A percentile compares a stretch with the other conserved stretches of the same genome.
phyloP scores from a whole-genome alignment of 2,797 vertebrate species.

The Oreonectes daqikongensis region DNA sequence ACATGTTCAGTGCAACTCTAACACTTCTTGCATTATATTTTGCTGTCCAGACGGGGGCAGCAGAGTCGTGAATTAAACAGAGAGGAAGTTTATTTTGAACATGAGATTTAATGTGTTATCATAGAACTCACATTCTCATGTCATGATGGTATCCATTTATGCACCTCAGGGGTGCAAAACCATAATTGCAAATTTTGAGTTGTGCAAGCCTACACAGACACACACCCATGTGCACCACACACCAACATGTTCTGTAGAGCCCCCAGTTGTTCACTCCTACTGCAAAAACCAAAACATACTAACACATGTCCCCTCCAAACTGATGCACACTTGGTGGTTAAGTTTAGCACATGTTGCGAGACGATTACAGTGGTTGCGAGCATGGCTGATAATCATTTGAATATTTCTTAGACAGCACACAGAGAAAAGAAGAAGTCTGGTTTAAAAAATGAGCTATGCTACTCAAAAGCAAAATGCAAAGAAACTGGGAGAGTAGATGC shows the following conservation, averaged over 20 bases:
- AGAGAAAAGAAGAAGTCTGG: constrained; percentile 5
- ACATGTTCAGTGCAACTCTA: neutral
- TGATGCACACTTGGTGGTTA: neutral
- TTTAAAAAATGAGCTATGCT: neutral
- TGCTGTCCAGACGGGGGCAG: constrained; percentile 53
- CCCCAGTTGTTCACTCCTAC: constrained; percentile 14
- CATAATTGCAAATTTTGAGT: constrained; percentile 24
- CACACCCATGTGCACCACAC: neutral
- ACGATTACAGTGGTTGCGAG: neutral
- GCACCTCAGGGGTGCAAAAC: constrained; percentile 21
- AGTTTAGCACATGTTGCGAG: constrained; percentile 24
- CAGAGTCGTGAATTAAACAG: constrained; percentile 26
- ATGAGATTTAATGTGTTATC: neutral
- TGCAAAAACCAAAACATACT: constrained; percentile 35
- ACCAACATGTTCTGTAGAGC: neutral
- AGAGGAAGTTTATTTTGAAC: neutral
- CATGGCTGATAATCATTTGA: constrained; percentile 4
- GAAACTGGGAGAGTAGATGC: neutral
- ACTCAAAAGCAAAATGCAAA: neutral
- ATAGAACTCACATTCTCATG: constrained; percentile 19
- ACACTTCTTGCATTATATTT: neutral
- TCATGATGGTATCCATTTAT: constrained; percentile 23
- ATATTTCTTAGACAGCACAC: neutral
- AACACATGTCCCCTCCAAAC: constrained; percentile 27
- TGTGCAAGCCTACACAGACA: neutral